Conservation (phyloP, 2,888 invertebrate species). For the Acleris sparsana region DNA sequence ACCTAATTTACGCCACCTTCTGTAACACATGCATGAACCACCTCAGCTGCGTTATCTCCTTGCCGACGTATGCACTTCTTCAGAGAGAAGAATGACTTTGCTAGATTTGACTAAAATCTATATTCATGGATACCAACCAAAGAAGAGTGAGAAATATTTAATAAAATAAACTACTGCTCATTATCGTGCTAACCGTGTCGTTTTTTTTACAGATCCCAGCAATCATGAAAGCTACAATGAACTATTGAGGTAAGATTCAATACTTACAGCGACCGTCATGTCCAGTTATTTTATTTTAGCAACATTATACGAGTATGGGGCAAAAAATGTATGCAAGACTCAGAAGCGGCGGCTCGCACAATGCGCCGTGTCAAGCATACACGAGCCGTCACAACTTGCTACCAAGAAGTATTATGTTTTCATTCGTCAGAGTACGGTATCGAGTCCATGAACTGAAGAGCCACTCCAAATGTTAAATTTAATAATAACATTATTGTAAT, state of each 20-base stretch:
- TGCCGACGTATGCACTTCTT: no score
- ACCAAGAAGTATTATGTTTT: conserved; percentile 10
- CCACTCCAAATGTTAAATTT: neutral
- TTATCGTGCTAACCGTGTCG: neutral
- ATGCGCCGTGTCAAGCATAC: conserved; percentile 16
- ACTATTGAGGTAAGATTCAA: conserved; percentile 41
- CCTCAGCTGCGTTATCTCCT: no score
- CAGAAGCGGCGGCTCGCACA: conserved; percentile 10
- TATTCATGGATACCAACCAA: no score
- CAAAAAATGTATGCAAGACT: conserved; percentile 7
- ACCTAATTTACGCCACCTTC: no score
- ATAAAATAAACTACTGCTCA: neutral
- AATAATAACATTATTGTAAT: no score
- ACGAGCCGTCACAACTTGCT: conserved; percentile 8
- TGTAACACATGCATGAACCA: no score
- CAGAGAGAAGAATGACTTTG: no score
- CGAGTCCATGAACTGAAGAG: neutral
- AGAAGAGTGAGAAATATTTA: no score
- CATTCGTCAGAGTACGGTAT: conserved; percentile 5
- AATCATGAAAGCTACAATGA: conserved; percentile 32
- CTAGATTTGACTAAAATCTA: no score
- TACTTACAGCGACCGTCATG: neutral
- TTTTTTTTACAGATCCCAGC: conserved; percentile 26
- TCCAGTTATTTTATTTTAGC: conserved; percentile 24
- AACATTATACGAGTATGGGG: conserved; percentile 3